Conservation (phyloP, 1,140 invertebrate species). For the Trichomalopsis sarcophagae region DNA sequence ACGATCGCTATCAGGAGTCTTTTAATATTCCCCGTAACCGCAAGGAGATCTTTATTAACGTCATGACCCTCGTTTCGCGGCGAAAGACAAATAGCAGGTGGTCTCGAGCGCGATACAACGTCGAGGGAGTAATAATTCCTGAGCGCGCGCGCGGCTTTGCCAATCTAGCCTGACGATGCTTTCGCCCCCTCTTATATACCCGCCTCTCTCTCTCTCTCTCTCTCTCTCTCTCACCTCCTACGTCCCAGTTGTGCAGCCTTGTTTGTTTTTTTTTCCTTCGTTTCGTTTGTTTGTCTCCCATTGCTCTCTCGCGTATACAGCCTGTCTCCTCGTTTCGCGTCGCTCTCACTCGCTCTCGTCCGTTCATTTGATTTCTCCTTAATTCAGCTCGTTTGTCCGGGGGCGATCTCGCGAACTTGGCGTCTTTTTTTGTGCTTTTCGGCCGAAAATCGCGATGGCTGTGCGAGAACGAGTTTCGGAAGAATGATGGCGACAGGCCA, state of each 20-base stretch:
- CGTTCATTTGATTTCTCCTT: constrained; percentile 46
- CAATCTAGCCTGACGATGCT: constrained; percentile 45
- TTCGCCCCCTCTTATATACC: neutral
- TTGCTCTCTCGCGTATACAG: constrained; percentile 26
- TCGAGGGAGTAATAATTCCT: constrained; percentile 53
- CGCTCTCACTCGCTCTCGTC: constrained; percentile 14
- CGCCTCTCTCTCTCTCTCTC: neutral
- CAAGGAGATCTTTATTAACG: constrained; percentile 54
- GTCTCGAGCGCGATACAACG: constrained; percentile 20
- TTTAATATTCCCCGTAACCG: constrained; percentile 39
- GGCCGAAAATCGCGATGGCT: neutral
- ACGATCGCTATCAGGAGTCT: neutral
- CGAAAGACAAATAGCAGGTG: constrained; percentile 53
- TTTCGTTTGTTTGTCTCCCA: constrained; percentile 42
- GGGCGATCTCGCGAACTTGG: constrained; percentile 45
- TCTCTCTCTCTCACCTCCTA: constrained; percentile 33
- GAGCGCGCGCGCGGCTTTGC: constrained; percentile 48
- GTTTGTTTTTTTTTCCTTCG: constrained; percentile 37
- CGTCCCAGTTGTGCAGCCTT: constrained; percentile 33
- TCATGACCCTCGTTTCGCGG: constrained; percentile 32
- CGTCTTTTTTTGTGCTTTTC: too few species aligned
- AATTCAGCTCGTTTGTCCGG: constrained; percentile 2
- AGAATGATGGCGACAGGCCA: constrained; percentile 38
- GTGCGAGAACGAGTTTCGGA: neutral
- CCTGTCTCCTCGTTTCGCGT: constrained; percentile 15